A percentile compares a stretch with the other conserved stretches of the same genome.
phyloP scores from a whole-genome alignment of 2,113 vertebrate species.

The Colius striatus region DNA sequence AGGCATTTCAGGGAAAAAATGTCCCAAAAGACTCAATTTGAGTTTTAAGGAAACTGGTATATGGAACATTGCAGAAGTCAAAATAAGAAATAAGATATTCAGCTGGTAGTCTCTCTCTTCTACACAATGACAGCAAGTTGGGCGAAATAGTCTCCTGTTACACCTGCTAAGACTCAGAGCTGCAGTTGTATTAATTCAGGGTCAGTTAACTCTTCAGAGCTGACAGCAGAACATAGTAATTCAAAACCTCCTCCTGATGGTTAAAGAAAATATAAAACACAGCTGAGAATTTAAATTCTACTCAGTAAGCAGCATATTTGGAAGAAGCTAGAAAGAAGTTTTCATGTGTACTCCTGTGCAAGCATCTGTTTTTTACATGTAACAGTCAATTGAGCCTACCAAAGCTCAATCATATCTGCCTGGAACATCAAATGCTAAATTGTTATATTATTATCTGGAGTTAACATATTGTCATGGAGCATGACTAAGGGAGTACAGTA shows the following conservation, averaged over 20 bases:
- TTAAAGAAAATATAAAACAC: conserved; percentile 56
- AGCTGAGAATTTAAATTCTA: conserved; percentile 58
- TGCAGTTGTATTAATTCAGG: conserved; percentile 15
- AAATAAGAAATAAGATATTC: not conserved
- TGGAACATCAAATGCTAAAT: not conserved
- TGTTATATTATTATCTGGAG: not conserved
- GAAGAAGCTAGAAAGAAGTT: not conserved
- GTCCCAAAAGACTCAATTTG: not conserved
- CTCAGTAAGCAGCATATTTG: not conserved
- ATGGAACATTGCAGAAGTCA: not conserved
- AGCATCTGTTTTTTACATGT: not conserved
- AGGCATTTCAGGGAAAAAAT: not conserved
- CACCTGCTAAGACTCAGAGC: not conserved
- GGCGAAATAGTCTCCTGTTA: not conserved
- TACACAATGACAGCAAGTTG: conserved; percentile 44
- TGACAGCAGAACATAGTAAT: not conserved
- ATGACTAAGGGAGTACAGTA: not conserved
- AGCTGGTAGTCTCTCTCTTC: not conserved
- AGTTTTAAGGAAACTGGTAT: conserved; percentile 37
- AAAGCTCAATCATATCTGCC: not conserved
- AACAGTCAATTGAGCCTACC: not conserved
- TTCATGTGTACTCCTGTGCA: not conserved
- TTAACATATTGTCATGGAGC: not conserved
- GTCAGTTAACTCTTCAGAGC: conserved; percentile 3
- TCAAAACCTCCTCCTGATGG: conserved; percentile 43